Percentiles rank a stretch among this genome's conserved stretches.
Conservation (phyloP, 2,888 invertebrate genomes). For the Teinopalpus imperialis region DNA sequence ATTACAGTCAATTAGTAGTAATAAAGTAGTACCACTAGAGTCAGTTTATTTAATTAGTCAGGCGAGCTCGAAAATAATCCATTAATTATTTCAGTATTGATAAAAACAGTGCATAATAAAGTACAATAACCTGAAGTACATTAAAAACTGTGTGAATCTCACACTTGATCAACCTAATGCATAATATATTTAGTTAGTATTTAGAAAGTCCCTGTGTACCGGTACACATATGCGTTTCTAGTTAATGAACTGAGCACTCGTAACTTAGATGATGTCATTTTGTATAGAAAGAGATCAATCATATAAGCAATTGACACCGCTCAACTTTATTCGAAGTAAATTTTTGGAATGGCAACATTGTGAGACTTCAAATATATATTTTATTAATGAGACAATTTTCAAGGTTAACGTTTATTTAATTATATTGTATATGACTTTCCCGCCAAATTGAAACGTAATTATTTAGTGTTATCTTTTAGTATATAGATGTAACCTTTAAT, state of each 20-base stretch:
- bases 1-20: too few species aligned
- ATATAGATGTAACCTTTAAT: too few species aligned
- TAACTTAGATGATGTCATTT: constrained; percentile 10
- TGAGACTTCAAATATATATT: too few species aligned
- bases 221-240: constrained; percentile 13
- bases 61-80: too few species aligned
- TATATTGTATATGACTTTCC: background rate
- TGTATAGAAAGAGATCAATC: constrained; percentile 19
- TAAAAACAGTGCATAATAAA: too few species aligned
- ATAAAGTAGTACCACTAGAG: too few species aligned
- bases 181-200: constrained; percentile 15
- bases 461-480: too few species aligned
- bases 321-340: background rate
- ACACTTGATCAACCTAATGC: background rate
- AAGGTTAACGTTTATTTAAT: background rate
- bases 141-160: too few species aligned
- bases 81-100: too few species aligned
- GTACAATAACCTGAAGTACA: too few species aligned
- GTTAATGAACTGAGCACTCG: background rate
- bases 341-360: background rate
- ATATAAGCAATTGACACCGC: constrained; percentile 13
- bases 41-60: too few species aligned
- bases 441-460: background rate
- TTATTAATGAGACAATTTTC: too few species aligned
- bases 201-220: constrained; percentile 22